A percentile compares a stretch with the other conserved stretches of the same genome.
These are phyloP conservation scores for Rhinoraja longicauda DNA, from an alignment of 2,797 vertebrate genomes.

Conservation along the genomic window DNA sequence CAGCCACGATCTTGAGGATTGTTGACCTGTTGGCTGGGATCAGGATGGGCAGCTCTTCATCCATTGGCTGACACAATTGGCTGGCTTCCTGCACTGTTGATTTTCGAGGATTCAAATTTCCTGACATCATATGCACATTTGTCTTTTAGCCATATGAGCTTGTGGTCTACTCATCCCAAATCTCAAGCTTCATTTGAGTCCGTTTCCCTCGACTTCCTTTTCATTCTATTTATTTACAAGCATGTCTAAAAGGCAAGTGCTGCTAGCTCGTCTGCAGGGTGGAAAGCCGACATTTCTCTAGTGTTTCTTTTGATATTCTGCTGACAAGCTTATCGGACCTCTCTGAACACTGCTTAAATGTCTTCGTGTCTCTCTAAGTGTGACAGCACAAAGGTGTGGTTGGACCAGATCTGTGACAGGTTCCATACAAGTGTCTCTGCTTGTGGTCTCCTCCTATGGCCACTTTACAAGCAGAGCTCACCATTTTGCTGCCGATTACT, in stretches of 20 bases:
- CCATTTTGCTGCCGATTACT: neutral
- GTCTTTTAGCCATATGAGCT: neutral
- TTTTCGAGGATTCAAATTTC: neutral
- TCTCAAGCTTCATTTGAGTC: neutral
- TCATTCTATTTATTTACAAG: neutral
- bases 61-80: no score
- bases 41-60: no score
- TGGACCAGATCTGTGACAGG: neutral
- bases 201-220: neutral
- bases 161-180: neutral
- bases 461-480: neutral
- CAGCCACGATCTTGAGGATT: no score
- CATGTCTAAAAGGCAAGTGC: neutral
- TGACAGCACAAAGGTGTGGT: neutral
- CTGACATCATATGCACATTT: neutral
- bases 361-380: neutral
- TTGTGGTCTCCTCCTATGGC: neutral
- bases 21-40: no score
- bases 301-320: neutral
- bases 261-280: neutral
- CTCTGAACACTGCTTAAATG: neutral
- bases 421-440: neutral
- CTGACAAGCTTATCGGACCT: neutral
- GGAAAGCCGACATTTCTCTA: neutral
- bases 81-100: no score